Evolutionary conservation across 2,113 vertebrate genomes (phyloP).

Genomic region (Macheiramphus alcinus): DNA sequence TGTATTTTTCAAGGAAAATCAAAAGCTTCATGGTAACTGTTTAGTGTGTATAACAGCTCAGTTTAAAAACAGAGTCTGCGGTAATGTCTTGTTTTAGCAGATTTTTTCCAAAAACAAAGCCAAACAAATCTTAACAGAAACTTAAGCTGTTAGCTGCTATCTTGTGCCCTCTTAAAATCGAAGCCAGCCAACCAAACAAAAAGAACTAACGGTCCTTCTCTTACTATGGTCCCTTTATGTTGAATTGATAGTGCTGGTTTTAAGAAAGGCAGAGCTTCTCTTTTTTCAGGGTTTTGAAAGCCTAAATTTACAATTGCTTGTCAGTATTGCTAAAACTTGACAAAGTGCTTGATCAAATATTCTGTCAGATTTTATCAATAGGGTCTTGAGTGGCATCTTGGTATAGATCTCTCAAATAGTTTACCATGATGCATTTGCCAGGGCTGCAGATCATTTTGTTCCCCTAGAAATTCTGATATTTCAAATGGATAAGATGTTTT

Average conservation of each 20-base stretch:
- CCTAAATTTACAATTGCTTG: background rate
- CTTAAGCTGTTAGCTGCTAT: background rate
- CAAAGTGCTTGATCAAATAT: background rate
- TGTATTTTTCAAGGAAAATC: conserved; percentile 5
- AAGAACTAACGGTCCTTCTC: background rate
- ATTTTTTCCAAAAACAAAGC: background rate
- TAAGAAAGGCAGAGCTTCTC: background rate
- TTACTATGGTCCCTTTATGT: background rate
- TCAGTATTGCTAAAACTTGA: background rate
- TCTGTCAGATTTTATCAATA: background rate
- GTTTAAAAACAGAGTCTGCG: background rate
- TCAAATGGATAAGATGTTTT: background rate
- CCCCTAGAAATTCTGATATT: background rate
- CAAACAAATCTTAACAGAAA: background rate
- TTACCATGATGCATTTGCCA: background rate
- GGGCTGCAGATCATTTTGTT: background rate
- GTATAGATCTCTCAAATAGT: background rate
- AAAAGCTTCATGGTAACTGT: conserved; percentile 20
- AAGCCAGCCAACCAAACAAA: background rate
- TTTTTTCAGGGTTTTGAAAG: background rate
- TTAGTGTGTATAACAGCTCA: background rate
- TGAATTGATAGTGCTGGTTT: background rate
- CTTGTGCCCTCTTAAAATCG: background rate
- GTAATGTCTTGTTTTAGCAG: background rate
- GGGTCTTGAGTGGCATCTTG: background rate